Conservation (phyloP, 2,888 invertebrate species). For the Clanis bilineata region DNA sequence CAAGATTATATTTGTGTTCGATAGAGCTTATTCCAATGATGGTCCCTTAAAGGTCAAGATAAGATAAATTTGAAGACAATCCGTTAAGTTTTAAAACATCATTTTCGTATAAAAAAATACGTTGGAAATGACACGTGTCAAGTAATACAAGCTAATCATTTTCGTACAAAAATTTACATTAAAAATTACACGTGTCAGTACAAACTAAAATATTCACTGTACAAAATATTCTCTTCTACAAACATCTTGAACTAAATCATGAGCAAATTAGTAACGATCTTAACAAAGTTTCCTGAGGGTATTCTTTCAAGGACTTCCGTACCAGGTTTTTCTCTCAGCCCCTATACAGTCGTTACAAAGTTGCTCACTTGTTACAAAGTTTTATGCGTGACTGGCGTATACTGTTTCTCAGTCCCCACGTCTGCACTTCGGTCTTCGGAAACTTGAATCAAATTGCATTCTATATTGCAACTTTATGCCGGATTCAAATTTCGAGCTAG, state of each 20-base stretch:
- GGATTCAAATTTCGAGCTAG: background rate
- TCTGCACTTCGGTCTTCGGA: background rate
- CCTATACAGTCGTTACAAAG: background rate
- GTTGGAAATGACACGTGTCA: no score
- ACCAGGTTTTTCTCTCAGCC: background rate
- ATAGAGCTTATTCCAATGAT: no score
- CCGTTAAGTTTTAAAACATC: no score
- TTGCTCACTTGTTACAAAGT: conserved; percentile 25
- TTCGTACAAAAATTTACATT: no score
- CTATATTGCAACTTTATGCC: background rate
- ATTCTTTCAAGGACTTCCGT: conserved; percentile 1
- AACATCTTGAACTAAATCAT: background rate
- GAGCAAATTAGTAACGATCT: background rate
- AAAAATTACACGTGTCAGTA: background rate
- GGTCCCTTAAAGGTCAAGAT: no score
- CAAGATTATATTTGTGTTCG: no score
- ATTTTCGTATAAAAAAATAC: no score
- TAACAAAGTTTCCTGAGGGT: background rate
- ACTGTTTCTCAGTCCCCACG: conserved; percentile 20
- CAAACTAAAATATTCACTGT: background rate
- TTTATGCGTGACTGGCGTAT: conserved; percentile 32
- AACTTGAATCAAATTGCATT: conserved; percentile 5
- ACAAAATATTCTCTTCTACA: no score
- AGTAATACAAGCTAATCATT: no score
- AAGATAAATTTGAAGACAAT: no score